Evolutionary conservation across 2,113 vertebrate genomes (phyloP).

Genomic region (Daphoenositta chrysoptera): DNA sequence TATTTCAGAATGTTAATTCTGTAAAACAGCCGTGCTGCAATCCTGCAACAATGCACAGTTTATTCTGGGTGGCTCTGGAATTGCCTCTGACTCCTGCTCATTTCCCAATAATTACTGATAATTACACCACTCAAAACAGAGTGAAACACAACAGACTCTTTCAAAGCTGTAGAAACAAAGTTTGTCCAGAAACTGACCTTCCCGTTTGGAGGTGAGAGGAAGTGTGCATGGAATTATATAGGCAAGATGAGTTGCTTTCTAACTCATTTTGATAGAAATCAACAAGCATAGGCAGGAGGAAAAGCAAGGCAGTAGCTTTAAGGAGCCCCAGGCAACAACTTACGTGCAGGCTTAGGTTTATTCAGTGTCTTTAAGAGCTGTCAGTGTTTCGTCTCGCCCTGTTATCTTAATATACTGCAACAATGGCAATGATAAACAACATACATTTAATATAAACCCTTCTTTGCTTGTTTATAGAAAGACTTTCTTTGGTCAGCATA

Average conservation of each 20-base stretch:
- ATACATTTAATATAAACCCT: slow-evolving; percentile 44
- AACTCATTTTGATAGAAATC: slow-evolving; percentile 64
- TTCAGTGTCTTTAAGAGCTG: slow-evolving; percentile 32
- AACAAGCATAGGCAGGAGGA: slow-evolving; percentile 45
- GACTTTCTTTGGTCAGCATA: slow-evolving; percentile 56
- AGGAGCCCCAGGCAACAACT: slow-evolving; percentile 11
- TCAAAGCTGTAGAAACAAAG: slow-evolving; percentile 64
- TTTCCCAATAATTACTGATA: slow-evolving; percentile 79
- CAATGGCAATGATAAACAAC: slow-evolving; percentile 55
- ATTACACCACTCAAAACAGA: slow-evolving; percentile 71
- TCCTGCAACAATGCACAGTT: slow-evolving; percentile 65
- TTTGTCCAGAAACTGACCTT: slow-evolving; percentile 72
- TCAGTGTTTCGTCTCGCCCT: slow-evolving; percentile 13
- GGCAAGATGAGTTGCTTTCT: slow-evolving; percentile 59
- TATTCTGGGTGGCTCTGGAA: slow-evolving; percentile 73
- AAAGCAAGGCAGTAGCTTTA: slow-evolving; percentile 10
- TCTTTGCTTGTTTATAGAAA: slow-evolving; percentile 52
- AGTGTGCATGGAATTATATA: slow-evolving; percentile 61
- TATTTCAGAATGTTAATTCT: slow-evolving; percentile 66
- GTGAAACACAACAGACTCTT: slow-evolving; percentile 70
- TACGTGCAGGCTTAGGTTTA: slow-evolving; percentile 20
- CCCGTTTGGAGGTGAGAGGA: slow-evolving; percentile 71
- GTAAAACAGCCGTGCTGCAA: slow-evolving; percentile 25
- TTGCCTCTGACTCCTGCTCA: slow-evolving; percentile 70
- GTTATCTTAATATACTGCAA: slow-evolving; percentile 60